Evolutionary conservation across 2,113 vertebrate genomes (phyloP).

Genomic region (Phaethornis superciliosus): DNA sequence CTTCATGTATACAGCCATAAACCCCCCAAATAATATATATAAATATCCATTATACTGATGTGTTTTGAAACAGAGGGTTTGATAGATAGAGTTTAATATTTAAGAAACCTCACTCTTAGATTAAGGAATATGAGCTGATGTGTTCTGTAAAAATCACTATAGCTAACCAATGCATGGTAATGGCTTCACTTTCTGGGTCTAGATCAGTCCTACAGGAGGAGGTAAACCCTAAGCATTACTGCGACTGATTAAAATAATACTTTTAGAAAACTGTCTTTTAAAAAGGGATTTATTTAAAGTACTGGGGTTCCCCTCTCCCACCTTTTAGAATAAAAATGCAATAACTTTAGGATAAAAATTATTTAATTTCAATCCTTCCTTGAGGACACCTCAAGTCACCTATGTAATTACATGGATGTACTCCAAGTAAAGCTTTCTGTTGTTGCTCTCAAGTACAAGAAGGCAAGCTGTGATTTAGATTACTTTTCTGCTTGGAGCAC

Average conservation of each 20-base stretch:
- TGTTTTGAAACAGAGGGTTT: neutral
- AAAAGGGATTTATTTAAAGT: neutral
- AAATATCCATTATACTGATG: neutral
- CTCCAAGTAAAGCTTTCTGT: neutral
- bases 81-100: neutral
- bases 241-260: neutral
- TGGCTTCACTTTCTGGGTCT: neutral
- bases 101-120: neutral
- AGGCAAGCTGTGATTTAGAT: neutral
- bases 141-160: neutral
- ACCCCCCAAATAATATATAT: neutral
- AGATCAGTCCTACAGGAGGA: neutral
- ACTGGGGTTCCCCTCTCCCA: neutral
- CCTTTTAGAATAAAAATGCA: neutral
- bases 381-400: neutral
- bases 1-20: neutral
- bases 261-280: neutral
- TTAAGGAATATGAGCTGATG: neutral
- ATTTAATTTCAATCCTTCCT: accelerated
- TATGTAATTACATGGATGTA: neutral
- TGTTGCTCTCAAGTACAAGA: neutral
- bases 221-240: neutral
- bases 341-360: neutral
- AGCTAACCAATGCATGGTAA: neutral
- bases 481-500: neutral